Evolutionary conservation across 2,888 invertebrate genomes (phyloP).

Genomic region (Hypomecis atomaria): DNA sequence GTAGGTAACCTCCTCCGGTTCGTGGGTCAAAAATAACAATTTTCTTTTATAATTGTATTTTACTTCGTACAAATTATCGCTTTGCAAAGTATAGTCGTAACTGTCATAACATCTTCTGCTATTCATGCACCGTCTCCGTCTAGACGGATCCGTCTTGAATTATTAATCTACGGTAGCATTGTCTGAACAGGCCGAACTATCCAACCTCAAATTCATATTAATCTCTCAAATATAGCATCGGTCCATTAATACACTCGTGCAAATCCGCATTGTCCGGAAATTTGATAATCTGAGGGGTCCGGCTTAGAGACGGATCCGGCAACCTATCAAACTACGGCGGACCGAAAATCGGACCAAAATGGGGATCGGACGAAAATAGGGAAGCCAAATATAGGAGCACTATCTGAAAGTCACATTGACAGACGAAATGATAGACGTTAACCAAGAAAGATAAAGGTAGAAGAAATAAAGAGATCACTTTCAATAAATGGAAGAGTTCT

Average conservation of each 20-base stretch:
- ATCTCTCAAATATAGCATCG: slow-evolving; percentile 15
- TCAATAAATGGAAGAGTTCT: too few relatives aligned
- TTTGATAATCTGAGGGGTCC: slow-evolving; percentile 22
- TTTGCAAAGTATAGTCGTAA: too few relatives aligned
- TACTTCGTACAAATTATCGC: too few relatives aligned
- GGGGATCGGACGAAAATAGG: slow-evolving; percentile 4
- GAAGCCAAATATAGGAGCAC: background rate
- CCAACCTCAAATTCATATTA: slow-evolving; percentile 13
- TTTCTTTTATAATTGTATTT: too few relatives aligned
- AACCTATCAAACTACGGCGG: slow-evolving; percentile 5
- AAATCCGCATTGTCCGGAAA: slow-evolving; percentile 24
- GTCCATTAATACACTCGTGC: slow-evolving; percentile 15
- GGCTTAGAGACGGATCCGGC: slow-evolving; percentile 17
- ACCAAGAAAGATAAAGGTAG: too few relatives aligned
- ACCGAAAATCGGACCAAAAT: slow-evolving; percentile 13
- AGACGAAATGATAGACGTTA: too few relatives aligned
- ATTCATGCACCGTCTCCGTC: too few relatives aligned
- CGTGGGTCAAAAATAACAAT: too few relatives aligned
- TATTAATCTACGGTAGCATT: background rate
- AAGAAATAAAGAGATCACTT: too few relatives aligned
- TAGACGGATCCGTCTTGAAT: too few relatives aligned
- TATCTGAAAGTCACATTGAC: background rate
- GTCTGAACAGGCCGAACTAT: background rate
- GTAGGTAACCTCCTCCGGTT: too few relatives aligned
- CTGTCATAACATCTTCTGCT: too few relatives aligned